Evolutionary conservation across 2,888 invertebrate genomes (phyloP).

Genomic region (Thymelicus lineola): DNA sequence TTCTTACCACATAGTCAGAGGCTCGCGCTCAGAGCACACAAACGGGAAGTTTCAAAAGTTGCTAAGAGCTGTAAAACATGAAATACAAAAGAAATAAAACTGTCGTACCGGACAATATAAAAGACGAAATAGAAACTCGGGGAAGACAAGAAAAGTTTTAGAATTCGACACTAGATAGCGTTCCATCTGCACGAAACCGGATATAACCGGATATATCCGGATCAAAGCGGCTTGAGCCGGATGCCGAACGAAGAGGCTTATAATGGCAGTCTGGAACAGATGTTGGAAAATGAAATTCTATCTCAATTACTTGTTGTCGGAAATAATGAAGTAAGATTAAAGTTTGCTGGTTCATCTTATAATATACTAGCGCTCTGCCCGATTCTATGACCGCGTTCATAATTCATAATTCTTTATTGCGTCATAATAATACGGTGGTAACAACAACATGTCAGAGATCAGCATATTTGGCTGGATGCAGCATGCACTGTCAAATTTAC

Average conservation of each 20-base stretch:
- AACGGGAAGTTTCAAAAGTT: not conserved
- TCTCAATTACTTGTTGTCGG: no score
- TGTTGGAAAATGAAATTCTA: no score
- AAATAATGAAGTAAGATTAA: no score
- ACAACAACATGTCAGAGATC: no score
- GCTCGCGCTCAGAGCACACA: not conserved
- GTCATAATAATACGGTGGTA: no score
- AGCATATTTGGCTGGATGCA: no score
- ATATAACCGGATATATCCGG: conserved; percentile 10
- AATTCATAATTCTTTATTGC: no score
- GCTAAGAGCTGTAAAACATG: not conserved
- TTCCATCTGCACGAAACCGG: conserved; percentile 19
- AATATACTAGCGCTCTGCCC: no score
- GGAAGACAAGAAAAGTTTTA: not conserved
- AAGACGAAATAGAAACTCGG: not conserved
- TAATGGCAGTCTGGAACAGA: not conserved
- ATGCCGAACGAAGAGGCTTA: not conserved
- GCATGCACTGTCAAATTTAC: no score
- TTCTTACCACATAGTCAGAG: not conserved
- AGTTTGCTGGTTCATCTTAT: no score
- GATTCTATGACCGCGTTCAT: no score
- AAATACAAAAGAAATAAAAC: not conserved
- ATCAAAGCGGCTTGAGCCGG: conserved; percentile 10
- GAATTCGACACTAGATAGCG: conserved; percentile 9
- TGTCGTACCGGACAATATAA: conserved; percentile 11